These are phyloP conservation scores for Halictus quadricinctus DNA, from an alignment of 2,888 invertebrate genomes.

Conservation along the genomic window DNA sequence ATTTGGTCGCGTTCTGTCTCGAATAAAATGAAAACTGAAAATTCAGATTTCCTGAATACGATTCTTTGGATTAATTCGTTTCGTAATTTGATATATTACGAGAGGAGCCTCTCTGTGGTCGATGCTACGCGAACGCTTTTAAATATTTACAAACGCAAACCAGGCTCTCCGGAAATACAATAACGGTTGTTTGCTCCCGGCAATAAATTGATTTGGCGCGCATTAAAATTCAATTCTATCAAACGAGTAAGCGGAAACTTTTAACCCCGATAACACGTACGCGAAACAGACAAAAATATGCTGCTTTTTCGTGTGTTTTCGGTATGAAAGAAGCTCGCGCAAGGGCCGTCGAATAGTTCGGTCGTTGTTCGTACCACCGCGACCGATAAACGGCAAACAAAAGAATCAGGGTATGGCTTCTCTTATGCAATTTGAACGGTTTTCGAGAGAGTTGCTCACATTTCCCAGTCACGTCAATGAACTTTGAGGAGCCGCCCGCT, in stretches of 20 bases:
- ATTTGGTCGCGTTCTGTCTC: background rate
- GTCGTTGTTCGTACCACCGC: background rate
- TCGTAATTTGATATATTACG: too few species aligned
- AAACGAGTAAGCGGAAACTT: background rate
- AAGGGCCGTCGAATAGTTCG: background rate
- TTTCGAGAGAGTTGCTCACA: background rate
- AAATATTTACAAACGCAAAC: background rate
- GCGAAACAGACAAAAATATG: background rate
- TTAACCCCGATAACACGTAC: background rate
- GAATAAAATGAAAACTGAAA: too few species aligned
- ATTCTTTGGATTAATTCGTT: too few species aligned
- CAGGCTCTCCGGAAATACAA: background rate
- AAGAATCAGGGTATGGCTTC: background rate
- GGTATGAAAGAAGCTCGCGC: background rate
- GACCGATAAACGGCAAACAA: constrained; percentile 2
- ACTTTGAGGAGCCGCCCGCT: background rate
- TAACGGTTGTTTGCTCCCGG: too few species aligned
- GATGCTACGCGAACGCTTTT: background rate
- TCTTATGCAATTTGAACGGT: constrained; percentile 7
- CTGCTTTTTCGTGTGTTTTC: background rate
- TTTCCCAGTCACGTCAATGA: constrained; percentile 5
- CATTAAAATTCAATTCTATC: background rate
- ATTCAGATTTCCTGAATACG: too few species aligned
- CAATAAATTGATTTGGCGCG: background rate
- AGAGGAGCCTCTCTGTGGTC: too few species aligned